Percentiles rank a stretch among this genome's conserved stretches.
Conservation (phyloP, 2,888 invertebrate genomes). For the Keiferia lycopersicella region DNA sequence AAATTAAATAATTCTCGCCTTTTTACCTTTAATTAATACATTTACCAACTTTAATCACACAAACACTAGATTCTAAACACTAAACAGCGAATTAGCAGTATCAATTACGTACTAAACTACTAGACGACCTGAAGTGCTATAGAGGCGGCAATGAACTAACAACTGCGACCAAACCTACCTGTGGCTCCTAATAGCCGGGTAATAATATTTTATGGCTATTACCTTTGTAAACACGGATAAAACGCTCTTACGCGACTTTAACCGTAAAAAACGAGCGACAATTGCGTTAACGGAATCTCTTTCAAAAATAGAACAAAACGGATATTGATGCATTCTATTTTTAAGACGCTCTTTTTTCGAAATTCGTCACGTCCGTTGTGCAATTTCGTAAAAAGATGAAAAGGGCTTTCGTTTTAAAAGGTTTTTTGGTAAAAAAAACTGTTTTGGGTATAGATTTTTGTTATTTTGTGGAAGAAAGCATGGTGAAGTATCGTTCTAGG, state of each 20-base stretch:
- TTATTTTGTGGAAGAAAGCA: constrained; percentile 58
- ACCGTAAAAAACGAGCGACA: constrained; percentile 63
- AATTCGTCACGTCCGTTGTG: constrained; percentile 42
- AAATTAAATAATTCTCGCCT: neutral
- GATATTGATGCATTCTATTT: constrained; percentile 43
- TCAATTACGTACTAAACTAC: constrained; percentile 65
- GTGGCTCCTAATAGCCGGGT: constrained; percentile 73
- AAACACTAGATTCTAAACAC: constrained; percentile 42
- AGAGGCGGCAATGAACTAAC: constrained; percentile 63
- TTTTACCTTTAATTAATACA: neutral
- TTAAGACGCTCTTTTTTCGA: constrained; percentile 41
- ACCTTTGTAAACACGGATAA: constrained; percentile 75
- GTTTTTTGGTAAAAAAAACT: constrained; percentile 31
- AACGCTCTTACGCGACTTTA: constrained; percentile 60
- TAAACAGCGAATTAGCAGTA: constrained; percentile 62
- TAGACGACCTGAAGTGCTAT: constrained; percentile 44
- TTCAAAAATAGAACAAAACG: constrained; percentile 53
- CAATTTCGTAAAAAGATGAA: neutral
- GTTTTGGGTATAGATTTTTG: constrained; percentile 31
- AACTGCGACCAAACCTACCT: constrained; percentile 66
- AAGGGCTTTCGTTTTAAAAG: too few species aligned
- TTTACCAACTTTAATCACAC: constrained; percentile 37
- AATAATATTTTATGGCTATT: constrained; percentile 78
- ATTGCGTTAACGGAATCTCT: constrained; percentile 63
- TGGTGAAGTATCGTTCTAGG: constrained; percentile 69